Evolutionary conservation across 2,797 vertebrate species (phyloP), one percentile per base, ranked within the genome.

Genomic region (Micrastur ruficollis): DNA sequence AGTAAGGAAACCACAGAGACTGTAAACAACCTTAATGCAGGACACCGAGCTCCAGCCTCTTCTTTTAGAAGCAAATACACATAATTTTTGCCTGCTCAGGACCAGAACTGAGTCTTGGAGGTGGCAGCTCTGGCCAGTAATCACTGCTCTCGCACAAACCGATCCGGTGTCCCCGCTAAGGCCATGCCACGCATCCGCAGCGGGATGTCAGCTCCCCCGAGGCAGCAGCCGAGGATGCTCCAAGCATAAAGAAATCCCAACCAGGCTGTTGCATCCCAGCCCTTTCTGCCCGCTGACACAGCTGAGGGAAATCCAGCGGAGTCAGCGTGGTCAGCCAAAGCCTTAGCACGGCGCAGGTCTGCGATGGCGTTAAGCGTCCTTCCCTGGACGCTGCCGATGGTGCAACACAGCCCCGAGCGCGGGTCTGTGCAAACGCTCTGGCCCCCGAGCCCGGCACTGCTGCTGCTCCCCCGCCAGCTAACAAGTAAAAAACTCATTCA

Each of bases 91-190:
- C 36, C 55, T 34, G n/a, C 66, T 78, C 5, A 16, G 61, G 26
- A 49, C 32, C 55, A 65, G 70, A 81, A 23, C 34, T 3, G 23
- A 42, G 50, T 18, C 31, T 22, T 15, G 27, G 55, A 47, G 26
- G 55, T 13, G 27, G 25, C 23, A 67, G 55, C n/a, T 26, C 21
- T 26, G n/a, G 31, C 25, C 47, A 61, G n/a, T 40, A 62, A 25
- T 19, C 47, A 13, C n/a, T 29, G n/a, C 44, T 44, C 46, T 62
- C 2, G 0, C 52, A 20, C 23, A 73, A 13, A 38, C 25, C 2
- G 1, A 42, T 18, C 58, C 21, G 18, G 50, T 0, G 0, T 21
- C 21, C 21, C 26, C 2, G 3, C 49, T 14, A 31, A 21, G 31
- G 31, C 66, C 29, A 31, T 14, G 49, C 42, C 66, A 40, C 0